phyloP scores from a whole-genome alignment of 2,888 invertebrate species.

The Andrena fulva region DNA sequence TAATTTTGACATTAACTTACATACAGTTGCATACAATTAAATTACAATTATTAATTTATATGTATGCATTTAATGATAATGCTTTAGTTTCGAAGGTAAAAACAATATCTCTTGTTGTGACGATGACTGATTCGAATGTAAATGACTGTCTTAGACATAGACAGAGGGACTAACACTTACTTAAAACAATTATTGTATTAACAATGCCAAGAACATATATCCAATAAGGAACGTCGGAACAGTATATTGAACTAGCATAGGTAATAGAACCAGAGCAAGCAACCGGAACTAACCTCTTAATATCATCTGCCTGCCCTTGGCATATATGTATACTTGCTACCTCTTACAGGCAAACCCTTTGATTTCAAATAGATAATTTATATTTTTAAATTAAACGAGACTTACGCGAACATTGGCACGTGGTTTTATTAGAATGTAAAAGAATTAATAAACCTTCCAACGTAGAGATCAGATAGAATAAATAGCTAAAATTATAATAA shows the following conservation, averaged over 20 bases:
- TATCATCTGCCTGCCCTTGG: conserved; percentile 55
- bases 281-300: conserved; percentile 66
- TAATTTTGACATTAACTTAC: no score
- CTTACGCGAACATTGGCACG: no score
- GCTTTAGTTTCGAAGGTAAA: background rate
- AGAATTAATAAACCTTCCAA: no score
- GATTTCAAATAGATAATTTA: conserved; percentile 6
- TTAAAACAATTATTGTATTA: background rate
- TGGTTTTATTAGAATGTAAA: no score
- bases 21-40: background rate
- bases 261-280: conserved; percentile 29
- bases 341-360: conserved; percentile 24
- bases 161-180: no score
- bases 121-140: conserved; percentile 15
- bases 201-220: background rate
- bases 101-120: background rate
- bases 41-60: conserved; percentile 9
- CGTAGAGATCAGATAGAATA: no score
- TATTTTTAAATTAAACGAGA: background rate
- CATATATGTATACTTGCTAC: conserved; percentile 41
- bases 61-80: background rate
- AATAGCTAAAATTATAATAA: no score
- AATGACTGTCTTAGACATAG: conserved; percentile 1
- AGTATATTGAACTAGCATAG: conserved; percentile 23
- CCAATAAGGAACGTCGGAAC: conserved; percentile 40